phyloP scores from a whole-genome alignment of 2,113 vertebrate species.

The Burhinus oedicnemus region DNA sequence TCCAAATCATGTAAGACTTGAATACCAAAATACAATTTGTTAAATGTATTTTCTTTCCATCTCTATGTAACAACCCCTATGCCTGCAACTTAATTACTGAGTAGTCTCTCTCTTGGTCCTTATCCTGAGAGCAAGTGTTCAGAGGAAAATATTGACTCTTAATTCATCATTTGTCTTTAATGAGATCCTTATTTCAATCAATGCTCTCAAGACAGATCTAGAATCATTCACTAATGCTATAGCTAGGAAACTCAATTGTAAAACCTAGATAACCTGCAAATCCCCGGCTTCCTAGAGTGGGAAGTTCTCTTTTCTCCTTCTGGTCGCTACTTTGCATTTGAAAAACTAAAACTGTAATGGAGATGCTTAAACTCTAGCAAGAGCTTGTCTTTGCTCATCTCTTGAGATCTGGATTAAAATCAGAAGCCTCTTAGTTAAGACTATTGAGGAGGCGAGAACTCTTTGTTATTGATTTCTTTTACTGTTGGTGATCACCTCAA shows the following conservation, averaged over 20 bases:
- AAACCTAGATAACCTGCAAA: neutral
- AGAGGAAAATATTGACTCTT: neutral
- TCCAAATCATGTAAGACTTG: neutral
- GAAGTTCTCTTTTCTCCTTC: neutral
- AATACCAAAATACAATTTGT: neutral
- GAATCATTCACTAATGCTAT: neutral
- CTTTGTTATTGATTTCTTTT: neutral
- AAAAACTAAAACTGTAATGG: neutral
- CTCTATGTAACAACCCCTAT: neutral
- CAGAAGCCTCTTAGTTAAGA: neutral
- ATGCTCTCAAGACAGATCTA: neutral
- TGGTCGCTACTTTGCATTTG: neutral
- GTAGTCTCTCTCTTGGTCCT: neutral
- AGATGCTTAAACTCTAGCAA: neutral
- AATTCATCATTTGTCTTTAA: neutral
- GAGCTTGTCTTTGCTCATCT: neutral
- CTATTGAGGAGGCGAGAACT: neutral
- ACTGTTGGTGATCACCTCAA: neutral
- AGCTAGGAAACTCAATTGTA: neutral
- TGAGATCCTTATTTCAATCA: neutral
- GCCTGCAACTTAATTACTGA: neutral
- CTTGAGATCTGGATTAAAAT: neutral
- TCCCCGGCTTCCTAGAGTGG: neutral
- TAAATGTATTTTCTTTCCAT: neutral
- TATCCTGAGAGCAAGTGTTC: neutral